Conservation (phyloP, 2,888 invertebrate genomes). For the Cerastis rubricosa region DNA sequence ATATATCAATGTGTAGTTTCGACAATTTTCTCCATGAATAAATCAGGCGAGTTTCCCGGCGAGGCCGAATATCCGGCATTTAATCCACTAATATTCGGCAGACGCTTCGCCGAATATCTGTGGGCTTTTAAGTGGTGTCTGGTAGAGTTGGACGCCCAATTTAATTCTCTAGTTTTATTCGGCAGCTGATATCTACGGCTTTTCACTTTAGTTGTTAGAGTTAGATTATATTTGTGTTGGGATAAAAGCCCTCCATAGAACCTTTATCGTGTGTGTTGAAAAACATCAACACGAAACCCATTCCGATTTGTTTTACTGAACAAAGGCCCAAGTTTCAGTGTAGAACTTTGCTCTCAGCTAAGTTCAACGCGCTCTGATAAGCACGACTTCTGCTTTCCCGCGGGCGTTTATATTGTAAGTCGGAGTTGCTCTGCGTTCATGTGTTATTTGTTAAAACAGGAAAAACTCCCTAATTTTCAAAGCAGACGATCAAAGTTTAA, state of each 20-base stretch:
- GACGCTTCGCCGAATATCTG: conserved; percentile 29
- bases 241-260: neutral
- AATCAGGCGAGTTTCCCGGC: conserved; percentile 45
- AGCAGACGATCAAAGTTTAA: neutral
- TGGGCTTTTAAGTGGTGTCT: conserved; percentile 46
- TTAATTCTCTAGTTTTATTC: conserved; percentile 49
- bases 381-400: conserved; percentile 21
- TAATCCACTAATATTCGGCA: conserved; percentile 64
- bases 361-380: conserved; percentile 24
- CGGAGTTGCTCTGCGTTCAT: conserved; percentile 2
- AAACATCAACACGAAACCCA: neutral
- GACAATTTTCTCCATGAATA: conserved; percentile 68
- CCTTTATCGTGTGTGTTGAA: neutral
- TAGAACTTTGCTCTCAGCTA: conserved; percentile 32
- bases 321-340: conserved; percentile 22
- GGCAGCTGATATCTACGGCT: conserved; percentile 16
- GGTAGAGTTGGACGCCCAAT: conserved; percentile 35
- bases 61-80: conserved; percentile 49
- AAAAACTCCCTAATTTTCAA: neutral
- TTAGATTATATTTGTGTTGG: conserved; percentile 9
- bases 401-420: conserved; percentile 5
- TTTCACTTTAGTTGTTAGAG: conserved; percentile 23
- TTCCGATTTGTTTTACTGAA: conserved; percentile 1
- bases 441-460: conserved; percentile 4
- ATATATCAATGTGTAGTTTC: conserved; percentile 62